These are phyloP conservation scores for Brachionus calyciflorus DNA, from an alignment of 1,140 invertebrate species.

Conservation along the genomic window DNA sequence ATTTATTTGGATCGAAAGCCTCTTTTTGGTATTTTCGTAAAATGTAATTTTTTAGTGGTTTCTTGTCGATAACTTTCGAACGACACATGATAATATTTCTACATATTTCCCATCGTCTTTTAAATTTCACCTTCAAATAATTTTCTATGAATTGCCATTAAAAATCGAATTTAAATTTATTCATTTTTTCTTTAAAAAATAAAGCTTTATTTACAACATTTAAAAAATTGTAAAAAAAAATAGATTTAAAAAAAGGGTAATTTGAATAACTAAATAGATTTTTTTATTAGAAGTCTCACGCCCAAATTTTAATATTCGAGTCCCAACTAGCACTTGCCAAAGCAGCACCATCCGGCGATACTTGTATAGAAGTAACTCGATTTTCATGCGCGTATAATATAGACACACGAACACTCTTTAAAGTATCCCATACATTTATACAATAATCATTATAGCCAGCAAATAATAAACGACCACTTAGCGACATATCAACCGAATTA, in stretches of 20 bases:
- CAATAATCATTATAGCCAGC: constrained; percentile 99
- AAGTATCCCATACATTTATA: constrained; percentile 95
- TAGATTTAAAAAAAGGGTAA: constrained; percentile 12
- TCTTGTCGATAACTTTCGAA: too few relatives aligned
- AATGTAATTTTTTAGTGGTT: too few relatives aligned
- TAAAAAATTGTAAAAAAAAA: too few relatives aligned
- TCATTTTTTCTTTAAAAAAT: too few relatives aligned
- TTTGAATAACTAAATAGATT: neutral
- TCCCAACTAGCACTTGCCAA: constrained; percentile 98
- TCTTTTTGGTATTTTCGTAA: too few relatives aligned
- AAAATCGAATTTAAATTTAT: too few relatives aligned
- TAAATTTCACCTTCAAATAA: too few relatives aligned
- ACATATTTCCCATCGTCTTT: too few relatives aligned
- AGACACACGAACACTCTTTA: constrained; percentile 84
- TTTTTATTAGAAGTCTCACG: neutral
- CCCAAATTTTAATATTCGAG: constrained; percentile 54
- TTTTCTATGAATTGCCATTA: too few relatives aligned
- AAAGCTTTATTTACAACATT: too few relatives aligned
- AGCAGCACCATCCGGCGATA: constrained; percentile 95
- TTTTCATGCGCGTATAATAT: constrained; percentile 97
- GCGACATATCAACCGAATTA: constrained; percentile 94
- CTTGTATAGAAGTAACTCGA: constrained; percentile 85
- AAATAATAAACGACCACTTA: constrained; percentile 89
- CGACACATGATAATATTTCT: too few relatives aligned
- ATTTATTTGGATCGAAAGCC: too few relatives aligned